Conservation (phyloP, 2,888 invertebrate species). For the Caradrina kadenii region DNA sequence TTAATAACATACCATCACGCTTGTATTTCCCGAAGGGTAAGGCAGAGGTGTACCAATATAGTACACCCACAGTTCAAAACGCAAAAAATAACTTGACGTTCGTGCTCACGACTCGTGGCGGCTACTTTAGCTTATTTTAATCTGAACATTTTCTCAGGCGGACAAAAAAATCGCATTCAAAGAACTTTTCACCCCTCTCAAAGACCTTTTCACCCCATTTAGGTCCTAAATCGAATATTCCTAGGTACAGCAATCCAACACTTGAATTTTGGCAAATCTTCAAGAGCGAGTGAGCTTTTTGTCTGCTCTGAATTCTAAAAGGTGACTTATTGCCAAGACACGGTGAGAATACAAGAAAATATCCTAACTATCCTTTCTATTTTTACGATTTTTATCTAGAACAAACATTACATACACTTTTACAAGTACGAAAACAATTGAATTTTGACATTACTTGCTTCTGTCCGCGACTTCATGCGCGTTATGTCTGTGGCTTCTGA, state of each 20-base stretch:
- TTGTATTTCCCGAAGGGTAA: no score
- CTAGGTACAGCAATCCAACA: constrained; percentile 6
- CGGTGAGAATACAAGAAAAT: constrained; percentile 26
- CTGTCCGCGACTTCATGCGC: no score
- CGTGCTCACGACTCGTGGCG: no score
- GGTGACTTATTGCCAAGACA: constrained; percentile 30
- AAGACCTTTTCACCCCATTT: neutral
- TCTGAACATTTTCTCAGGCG: neutral
- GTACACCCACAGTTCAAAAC: no score
- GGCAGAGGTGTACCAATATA: no score
- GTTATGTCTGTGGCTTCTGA: no score
- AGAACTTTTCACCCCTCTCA: neutral
- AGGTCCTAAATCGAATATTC: constrained; percentile 19
- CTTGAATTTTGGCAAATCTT: constrained; percentile 38
- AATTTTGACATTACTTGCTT: no score
- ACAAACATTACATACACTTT: no score
- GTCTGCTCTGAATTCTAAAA: constrained; percentile 37
- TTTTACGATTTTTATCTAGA: constrained; percentile 14
- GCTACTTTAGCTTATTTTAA: no score
- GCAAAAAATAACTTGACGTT: no score
- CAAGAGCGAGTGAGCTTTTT: constrained; percentile 44
- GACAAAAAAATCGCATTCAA: neutral
- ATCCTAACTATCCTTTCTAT: neutral
- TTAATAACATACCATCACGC: no score
- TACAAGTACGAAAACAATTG: no score